A percentile compares a stretch with the other conserved stretches of the same genome.
Evolutionary conservation across 30 jellyfish, hydroid and myxozoan species (phyloP).

Genomic region (Hydractinia echinata): DNA sequence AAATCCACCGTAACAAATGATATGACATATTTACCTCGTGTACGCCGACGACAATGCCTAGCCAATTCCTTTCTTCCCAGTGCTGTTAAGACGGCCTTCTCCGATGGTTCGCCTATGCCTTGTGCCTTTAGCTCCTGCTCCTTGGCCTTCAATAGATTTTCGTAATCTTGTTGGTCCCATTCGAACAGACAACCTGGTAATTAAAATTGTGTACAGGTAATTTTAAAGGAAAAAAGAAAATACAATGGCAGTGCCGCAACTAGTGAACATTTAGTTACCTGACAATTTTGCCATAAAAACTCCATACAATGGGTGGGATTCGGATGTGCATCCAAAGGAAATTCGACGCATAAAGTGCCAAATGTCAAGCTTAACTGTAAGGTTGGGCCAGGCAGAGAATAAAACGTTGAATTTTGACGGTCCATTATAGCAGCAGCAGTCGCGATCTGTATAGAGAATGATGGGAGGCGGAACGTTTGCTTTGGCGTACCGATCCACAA

Average conservation of each 20-base stretch:
- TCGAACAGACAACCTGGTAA: constrained; percentile 16
- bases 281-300: constrained; percentile 13
- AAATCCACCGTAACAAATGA: too few relatives aligned
- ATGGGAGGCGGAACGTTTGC: constrained; percentile 36
- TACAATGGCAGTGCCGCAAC: too few relatives aligned
- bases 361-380: constrained; percentile 32
- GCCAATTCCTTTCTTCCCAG: too few relatives aligned
- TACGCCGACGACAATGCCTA: too few relatives aligned
- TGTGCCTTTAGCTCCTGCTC: constrained; percentile 32
- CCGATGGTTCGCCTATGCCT: constrained; percentile 25
- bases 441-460: too few relatives aligned
- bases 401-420: constrained; percentile 22
- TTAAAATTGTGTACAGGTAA: too few relatives aligned
- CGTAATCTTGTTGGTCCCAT: constrained; percentile 28
- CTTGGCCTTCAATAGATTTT: constrained; percentile 25
- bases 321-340: constrained; percentile 31
- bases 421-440: constrained; percentile 44
- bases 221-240: too few relatives aligned
- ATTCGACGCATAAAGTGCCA: constrained; percentile 40
- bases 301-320: constrained; percentile 31
- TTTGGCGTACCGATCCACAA: constrained; percentile 23
- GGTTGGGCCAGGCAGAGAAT: constrained; percentile 18
- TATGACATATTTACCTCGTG: too few relatives aligned
- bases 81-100: constrained; percentile 28
- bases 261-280: too few relatives aligned